Base-by-base conservation (phyloP, 2,797 vertebrate species). In the Fistularia tabacaria region DNA sequence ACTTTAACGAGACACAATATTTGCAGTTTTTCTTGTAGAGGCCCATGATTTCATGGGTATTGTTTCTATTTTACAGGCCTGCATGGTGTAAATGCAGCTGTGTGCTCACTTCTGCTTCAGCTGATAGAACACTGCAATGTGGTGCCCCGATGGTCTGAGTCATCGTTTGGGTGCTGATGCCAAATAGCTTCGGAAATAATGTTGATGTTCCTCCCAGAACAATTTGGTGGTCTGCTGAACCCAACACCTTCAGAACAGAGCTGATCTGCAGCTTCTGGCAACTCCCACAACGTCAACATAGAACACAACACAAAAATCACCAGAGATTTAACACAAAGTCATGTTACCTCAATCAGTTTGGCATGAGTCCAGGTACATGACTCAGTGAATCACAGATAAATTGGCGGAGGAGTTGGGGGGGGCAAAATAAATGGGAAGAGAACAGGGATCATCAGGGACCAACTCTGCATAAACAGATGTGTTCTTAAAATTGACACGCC, bases 131-230 rank as follows among this genome's bases (percentile, higher is more conserved):
- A 57, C 61, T 54, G 57, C 52, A n/a, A 37, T 36, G 55, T 9
- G 1, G 41, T 54, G 47, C 14, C 52, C 57, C 39, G 59, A 62
- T 48, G 50, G 37, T 69, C 66, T 85, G 82, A 80, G 57, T 84
- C 73, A 77, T 57, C 8, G 13, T 69, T 66, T 56, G 57, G 62
- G 42, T 74, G 58, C 10, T 13, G 3, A 38, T 59, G 74, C 71
- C 61, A 79, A 69, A 64, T 10, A 25, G 38, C 55, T 57, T 51
- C 69, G 72, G 55, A 71, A 77, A 76, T 63, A 68, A 78, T 57
- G 48, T 61, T 46, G 57, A 62, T 56, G 52, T 68, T 64, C 47
- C 59, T 64, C 50, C 60, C 44, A 51, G 61, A 66, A 63, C 37
- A 36, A 58, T 62, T 58, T 54, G 53, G 39, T 66, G 68, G 47